A percentile compares a stretch with the other conserved stretches of the same genome.
phyloP scores from a whole-genome alignment of 1,140 invertebrate genomes.

The Episyrphus balteatus region DNA sequence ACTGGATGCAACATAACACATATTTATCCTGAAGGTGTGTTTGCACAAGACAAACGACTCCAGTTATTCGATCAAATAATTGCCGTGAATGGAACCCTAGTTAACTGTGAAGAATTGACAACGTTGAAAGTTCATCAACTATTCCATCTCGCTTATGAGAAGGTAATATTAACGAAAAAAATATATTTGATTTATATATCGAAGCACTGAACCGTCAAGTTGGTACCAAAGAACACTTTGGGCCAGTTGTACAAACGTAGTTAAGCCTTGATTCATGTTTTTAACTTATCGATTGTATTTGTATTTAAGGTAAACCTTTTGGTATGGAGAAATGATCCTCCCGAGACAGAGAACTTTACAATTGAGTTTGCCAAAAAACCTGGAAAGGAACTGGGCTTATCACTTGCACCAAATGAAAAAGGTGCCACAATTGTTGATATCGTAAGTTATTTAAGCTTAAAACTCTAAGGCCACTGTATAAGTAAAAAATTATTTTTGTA shows the following conservation, averaged over 20 bases:
- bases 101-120: conserved; percentile 24
- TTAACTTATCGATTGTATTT: too few relatives aligned
- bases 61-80: conserved; percentile 88
- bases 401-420: conserved; percentile 75
- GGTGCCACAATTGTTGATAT: conserved; percentile 93
- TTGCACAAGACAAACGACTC: conserved; percentile 81
- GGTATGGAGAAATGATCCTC: conserved; percentile 78
- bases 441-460: conserved; percentile 60
- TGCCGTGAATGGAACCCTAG: conserved; percentile 63
- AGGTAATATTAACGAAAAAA: too few relatives aligned
- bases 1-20: conserved; percentile 85
- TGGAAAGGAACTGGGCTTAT: conserved; percentile 85
- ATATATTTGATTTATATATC: too few relatives aligned
- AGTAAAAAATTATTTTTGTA: conserved; percentile 24
- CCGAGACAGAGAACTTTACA: conserved; percentile 72
- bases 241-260: too few relatives aligned
- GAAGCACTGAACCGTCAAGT: too few relatives aligned
- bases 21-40: conserved; percentile 84
- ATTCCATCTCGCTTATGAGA: conserved; percentile 25
- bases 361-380: conserved; percentile 87
- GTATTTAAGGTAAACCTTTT: conserved; percentile 64
- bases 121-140: conserved; percentile 32
- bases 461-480: not conserved
- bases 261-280: too few relatives aligned
- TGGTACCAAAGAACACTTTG: too few relatives aligned